Conservation (phyloP, 2,888 invertebrate genomes). For the Amiota mariae region DNA sequence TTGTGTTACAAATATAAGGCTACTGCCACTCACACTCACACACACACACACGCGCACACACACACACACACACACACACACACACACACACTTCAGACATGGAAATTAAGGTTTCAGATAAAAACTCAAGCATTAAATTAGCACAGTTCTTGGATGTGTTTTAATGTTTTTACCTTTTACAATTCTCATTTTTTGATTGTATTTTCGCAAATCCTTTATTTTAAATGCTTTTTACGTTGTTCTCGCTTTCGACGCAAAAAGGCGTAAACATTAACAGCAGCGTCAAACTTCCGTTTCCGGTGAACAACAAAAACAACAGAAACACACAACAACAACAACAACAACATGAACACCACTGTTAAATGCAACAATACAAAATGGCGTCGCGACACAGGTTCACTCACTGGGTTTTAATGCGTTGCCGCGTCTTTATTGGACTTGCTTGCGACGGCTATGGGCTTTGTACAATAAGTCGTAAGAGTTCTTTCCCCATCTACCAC, state of each 20-base stretch:
- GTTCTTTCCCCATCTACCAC: background rate
- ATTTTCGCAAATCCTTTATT: no score
- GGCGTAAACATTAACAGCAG: background rate
- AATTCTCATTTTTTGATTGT: no score
- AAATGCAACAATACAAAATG: no score
- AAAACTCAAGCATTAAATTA: background rate
- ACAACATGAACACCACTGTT: background rate
- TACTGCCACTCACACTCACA: constrained; percentile 41
- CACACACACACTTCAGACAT: constrained; percentile 2
- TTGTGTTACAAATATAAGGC: no score
- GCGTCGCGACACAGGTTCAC: background rate
- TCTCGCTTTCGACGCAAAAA: background rate
- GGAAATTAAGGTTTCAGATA: background rate
- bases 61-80: constrained; percentile 11
- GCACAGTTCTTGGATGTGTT: background rate
- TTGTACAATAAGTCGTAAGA: no score
- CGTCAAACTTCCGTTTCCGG: constrained; percentile 54
- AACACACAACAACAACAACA: background rate
- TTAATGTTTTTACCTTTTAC: no score
- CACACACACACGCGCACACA: constrained; percentile 11
- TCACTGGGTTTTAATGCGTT: constrained; percentile 20
- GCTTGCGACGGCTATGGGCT: background rate
- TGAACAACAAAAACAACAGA: constrained; percentile 9
- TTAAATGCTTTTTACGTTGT: no score
- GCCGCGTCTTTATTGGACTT: background rate